These are phyloP conservation scores for Xylocampa areola DNA, from an alignment of 2,888 invertebrate species.

Conservation along the genomic window DNA sequence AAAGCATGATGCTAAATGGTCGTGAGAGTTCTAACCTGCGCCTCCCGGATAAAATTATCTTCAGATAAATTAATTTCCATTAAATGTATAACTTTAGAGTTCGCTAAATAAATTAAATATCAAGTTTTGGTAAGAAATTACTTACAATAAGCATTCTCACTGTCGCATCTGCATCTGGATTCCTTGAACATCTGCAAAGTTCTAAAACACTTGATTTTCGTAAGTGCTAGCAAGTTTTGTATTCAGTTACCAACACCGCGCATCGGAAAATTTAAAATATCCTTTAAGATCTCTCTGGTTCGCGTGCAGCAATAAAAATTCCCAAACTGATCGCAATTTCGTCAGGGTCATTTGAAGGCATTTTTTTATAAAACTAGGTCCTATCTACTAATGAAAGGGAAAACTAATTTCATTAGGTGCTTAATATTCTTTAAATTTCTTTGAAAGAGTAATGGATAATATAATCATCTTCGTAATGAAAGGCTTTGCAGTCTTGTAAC, in stretches of 20 bases:
- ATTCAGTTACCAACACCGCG: conserved; percentile 59
- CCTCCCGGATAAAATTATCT: no score
- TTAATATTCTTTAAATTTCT: conserved; percentile 27
- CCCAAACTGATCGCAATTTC: conserved; percentile 32
- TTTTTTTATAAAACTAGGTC: conserved; percentile 25
- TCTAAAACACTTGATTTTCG: conserved; percentile 59
- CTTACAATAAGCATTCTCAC: no score
- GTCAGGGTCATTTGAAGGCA: conserved; percentile 27
- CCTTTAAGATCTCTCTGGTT: conserved; percentile 38
- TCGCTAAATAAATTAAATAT: no score
- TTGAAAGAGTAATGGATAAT: conserved; percentile 16
- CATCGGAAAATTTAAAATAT: conserved; percentile 59
- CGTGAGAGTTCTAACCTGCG: no score
- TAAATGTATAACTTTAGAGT: no score
- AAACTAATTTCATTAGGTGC: conserved; percentile 28
- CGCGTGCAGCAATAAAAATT: conserved; percentile 35
- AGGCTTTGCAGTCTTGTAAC: conserved; percentile 1
- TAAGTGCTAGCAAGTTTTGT: conserved; percentile 60
- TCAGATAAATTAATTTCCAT: no score
- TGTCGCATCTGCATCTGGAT: conserved; percentile 4
- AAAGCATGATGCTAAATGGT: no score
- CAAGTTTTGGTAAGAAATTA: no score
- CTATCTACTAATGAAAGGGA: conserved; percentile 32
- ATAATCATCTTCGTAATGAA: conserved; percentile 9
- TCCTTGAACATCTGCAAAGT: conserved; percentile 32